These are phyloP conservation scores for Drosophila pectinifera DNA, from an alignment of 1,140 invertebrate species.

Conservation along the genomic window DNA sequence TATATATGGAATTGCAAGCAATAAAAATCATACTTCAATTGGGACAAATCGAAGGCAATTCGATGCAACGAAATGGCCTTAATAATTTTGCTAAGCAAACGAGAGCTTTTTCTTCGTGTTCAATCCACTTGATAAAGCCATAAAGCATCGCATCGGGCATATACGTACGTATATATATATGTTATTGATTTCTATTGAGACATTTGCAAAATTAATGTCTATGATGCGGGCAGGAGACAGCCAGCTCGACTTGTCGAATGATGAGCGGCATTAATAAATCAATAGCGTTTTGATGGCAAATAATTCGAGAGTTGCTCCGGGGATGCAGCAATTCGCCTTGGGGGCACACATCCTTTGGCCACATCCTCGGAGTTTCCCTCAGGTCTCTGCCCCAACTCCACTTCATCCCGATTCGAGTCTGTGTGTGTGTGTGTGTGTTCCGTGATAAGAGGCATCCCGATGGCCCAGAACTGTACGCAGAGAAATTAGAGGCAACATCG, in stretches of 20 bases:
- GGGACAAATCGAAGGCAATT: constrained; percentile 7
- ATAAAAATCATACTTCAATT: constrained; percentile 14
- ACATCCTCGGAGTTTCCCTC: constrained; percentile 9
- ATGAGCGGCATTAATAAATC: constrained; percentile 74
- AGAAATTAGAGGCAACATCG: not conserved
- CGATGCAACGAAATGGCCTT: constrained; percentile 1
- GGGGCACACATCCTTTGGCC: constrained; percentile 21
- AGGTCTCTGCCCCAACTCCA: not conserved
- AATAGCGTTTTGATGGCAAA: constrained; percentile 76
- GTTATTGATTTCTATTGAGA: constrained; percentile 79
- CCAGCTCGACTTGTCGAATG: constrained; percentile 40
- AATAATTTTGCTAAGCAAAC: constrained; percentile 18
- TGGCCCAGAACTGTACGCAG: not conserved
- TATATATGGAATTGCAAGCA: constrained; percentile 5
- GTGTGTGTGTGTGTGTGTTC: not conserved
- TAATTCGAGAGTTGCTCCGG: constrained; percentile 54
- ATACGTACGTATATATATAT: constrained; percentile 33
- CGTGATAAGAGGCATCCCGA: constrained; percentile 11
- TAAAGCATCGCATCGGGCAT: constrained; percentile 28
- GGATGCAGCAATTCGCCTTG: constrained; percentile 45
- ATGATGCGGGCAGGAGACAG: constrained; percentile 25
- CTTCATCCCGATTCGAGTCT: not conserved
- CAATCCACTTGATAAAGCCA: constrained; percentile 51
- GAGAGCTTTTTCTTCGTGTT: constrained; percentile 12
- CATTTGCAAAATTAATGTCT: constrained; percentile 72